These are phyloP conservation scores for Tinamus major DNA, from an alignment of 2,797 vertebrate species.

Conservation along the genomic window DNA sequence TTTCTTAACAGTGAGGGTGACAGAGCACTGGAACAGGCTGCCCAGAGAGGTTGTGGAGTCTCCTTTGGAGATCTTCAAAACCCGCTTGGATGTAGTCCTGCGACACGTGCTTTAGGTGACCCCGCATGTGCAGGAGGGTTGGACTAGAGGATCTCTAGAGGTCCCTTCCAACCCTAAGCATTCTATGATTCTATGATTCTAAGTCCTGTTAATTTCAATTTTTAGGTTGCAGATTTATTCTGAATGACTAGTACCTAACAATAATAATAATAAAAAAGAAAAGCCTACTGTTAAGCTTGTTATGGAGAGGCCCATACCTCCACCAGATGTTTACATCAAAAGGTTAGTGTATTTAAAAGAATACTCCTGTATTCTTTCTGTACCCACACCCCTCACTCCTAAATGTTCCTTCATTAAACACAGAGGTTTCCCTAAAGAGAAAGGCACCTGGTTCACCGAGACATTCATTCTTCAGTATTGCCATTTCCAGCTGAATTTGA, in stretches of 20 bases:
- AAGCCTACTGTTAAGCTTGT: not conserved
- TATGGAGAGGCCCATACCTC: not conserved
- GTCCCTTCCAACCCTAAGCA: too few relatives aligned
- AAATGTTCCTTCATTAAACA: not conserved
- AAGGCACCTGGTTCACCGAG: rapidly evolving
- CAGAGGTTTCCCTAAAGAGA: not conserved
- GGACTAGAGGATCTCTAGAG: too few relatives aligned
- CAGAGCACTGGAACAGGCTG: too few relatives aligned
- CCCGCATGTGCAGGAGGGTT: too few relatives aligned
- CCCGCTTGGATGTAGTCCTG: too few relatives aligned
- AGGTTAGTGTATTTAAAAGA: not conserved
- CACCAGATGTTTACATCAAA: not conserved
- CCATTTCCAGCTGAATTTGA: not conserved
- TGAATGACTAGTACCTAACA: not conserved
- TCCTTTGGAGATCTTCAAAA: too few relatives aligned
- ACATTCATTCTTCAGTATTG: not conserved
- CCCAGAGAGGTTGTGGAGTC: too few relatives aligned
- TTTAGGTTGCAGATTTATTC: not conserved
- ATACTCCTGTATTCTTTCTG: not conserved
- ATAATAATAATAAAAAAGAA: not conserved
- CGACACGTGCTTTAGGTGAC: too few relatives aligned
- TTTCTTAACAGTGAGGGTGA: too few relatives aligned
- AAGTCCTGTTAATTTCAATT: not conserved
- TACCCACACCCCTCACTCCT: not conserved
- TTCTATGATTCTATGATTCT: too few relatives aligned